phyloP scores from a whole-genome alignment of 2,797 vertebrate species.

The Catharus ustulatus region DNA sequence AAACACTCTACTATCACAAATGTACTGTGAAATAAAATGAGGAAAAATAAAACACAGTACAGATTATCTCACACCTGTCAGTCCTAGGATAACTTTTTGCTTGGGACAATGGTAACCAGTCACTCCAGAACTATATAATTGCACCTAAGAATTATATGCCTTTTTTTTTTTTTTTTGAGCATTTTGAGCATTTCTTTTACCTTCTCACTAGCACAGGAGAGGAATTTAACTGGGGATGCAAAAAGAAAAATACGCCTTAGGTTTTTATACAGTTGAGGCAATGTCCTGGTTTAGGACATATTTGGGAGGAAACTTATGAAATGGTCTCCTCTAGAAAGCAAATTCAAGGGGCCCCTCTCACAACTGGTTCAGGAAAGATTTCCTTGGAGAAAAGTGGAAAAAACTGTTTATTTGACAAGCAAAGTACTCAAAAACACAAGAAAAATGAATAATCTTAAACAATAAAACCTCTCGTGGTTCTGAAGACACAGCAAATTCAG shows the following conservation, averaged over 20 bases:
- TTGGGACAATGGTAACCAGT: neutral
- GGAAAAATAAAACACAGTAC: neutral
- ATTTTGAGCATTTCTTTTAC: neutral
- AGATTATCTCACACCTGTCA: neutral
- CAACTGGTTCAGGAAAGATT: fast-evolving
- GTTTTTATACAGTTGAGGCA: neutral
- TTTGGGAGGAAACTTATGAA: neutral
- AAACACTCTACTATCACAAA: neutral
- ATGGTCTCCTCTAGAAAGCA: neutral
- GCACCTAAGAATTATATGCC: neutral
- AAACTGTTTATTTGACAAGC: neutral
- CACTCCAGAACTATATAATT: neutral
- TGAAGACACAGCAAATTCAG: neutral
- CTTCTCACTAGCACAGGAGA: neutral
- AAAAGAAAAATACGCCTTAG: neutral
- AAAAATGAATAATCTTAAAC: neutral
- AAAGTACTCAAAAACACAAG: neutral
- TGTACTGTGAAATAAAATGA: neutral
- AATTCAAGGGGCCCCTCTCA: neutral
- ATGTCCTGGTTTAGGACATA: neutral
- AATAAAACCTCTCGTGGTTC: fast-evolving
- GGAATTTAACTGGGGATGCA: neutral
- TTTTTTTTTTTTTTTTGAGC: neutral
- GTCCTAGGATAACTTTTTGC: neutral
- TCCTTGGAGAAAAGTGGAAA: neutral